Evolutionary conservation across 1,140 invertebrate species (phyloP).

Genomic region (Eupeodes corollae): DNA sequence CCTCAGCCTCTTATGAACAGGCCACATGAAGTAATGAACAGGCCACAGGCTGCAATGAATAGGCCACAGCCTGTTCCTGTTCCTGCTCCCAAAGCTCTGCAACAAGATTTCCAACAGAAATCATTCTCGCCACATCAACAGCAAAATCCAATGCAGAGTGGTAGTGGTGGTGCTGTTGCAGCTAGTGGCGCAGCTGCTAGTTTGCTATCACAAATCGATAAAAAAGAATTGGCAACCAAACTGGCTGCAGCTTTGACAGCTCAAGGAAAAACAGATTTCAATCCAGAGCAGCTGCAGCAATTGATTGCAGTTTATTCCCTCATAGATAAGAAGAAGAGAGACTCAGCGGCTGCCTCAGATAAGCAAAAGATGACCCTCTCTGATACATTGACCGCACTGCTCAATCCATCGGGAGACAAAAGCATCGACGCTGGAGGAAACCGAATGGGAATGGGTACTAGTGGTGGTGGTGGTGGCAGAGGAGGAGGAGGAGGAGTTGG

Average conservation of each 20-base stretch:
- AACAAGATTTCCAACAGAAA: background rate
- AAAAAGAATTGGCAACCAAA: conserved; percentile 22
- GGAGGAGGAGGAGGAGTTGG: too few species aligned
- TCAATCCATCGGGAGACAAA: background rate
- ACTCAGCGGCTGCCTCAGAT: conserved; percentile 5
- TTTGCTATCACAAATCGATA: conserved; percentile 7
- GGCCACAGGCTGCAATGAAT: background rate
- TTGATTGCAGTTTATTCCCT: conserved; percentile 22
- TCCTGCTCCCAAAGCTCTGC: background rate
- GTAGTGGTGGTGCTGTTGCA: too few species aligned
- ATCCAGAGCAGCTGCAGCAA: conserved; percentile 22
- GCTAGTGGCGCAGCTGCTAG: too few species aligned
- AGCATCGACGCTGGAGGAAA: too few species aligned
- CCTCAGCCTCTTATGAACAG: background rate
- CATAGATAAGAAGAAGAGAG: conserved; percentile 23
- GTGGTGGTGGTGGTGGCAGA: too few species aligned
- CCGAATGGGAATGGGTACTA: too few species aligned
- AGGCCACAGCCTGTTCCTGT: background rate
- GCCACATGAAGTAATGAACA: background rate
- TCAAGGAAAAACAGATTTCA: conserved; percentile 27
- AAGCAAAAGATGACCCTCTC: background rate
- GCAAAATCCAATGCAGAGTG: background rate
- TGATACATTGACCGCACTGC: background rate
- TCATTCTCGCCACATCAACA: background rate
- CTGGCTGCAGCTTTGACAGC: conserved; percentile 21